Percentiles rank a stretch among this genome's conserved stretches.
Conservation (phyloP, 1,140 invertebrate genomes). For the Cepaea nemoralis region DNA sequence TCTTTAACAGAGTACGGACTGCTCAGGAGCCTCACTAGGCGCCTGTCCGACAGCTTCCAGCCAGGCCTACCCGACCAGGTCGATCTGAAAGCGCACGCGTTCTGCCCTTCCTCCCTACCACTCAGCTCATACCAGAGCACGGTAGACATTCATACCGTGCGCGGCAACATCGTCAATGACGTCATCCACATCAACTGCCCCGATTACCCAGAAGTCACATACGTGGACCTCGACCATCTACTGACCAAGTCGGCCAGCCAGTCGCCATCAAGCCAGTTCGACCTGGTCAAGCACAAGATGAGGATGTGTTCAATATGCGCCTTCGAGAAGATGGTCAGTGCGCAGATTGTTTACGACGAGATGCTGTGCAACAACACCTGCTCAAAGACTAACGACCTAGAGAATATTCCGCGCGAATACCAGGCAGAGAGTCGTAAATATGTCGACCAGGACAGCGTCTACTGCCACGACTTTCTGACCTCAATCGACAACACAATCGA, state of each 20-base stretch:
- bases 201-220: slow-evolving; percentile 47
- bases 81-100: slow-evolving; percentile 43
- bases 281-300: slow-evolving; percentile 44
- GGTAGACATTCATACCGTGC: slow-evolving; percentile 21
- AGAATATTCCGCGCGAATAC: not conserved
- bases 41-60: slow-evolving; percentile 38
- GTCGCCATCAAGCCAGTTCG: slow-evolving; percentile 23
- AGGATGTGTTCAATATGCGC: slow-evolving; percentile 46
- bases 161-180: slow-evolving; percentile 28
- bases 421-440: slow-evolving; percentile 34
- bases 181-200: slow-evolving; percentile 47
- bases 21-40: not conserved
- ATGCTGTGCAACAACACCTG: slow-evolving; percentile 49
- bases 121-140: slow-evolving; percentile 41
- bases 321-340: slow-evolving; percentile 43
- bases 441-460: slow-evolving; percentile 42
- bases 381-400: not conserved
- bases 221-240: slow-evolving; percentile 43
- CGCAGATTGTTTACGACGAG: slow-evolving; percentile 34
- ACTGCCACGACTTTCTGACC: slow-evolving; percentile 50
- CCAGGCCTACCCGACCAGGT: slow-evolving; percentile 25
- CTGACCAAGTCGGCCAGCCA: not conserved
- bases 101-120: slow-evolving; percentile 45
- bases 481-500: slow-evolving; percentile 28
- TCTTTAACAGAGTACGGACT: slow-evolving; percentile 7